Evolutionary conservation across 2,888 invertebrate genomes (phyloP).

Genomic region (Melangyna quadrimaculata): DNA sequence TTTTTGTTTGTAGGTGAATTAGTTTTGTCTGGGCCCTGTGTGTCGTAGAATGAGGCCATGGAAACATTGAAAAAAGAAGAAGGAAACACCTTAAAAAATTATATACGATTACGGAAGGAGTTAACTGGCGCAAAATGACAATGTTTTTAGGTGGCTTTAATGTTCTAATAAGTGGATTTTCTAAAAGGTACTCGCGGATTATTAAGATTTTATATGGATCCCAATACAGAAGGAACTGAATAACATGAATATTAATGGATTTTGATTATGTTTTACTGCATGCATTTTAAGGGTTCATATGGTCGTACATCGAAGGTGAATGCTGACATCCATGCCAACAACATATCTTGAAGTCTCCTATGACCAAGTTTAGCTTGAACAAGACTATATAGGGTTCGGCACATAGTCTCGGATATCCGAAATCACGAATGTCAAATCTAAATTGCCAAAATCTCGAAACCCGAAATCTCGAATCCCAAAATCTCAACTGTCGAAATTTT

Average conservation of each 20-base stretch:
- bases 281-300: too few species aligned
- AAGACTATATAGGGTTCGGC: too few species aligned
- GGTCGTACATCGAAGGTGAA: too few species aligned
- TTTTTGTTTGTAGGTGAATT: conserved; percentile 13
- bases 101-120: conserved; percentile 27
- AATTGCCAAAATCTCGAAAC: too few species aligned
- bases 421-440: too few species aligned
- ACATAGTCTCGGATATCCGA: too few species aligned
- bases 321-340: too few species aligned
- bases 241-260: neutral
- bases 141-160: conserved; percentile 20
- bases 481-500: too few species aligned
- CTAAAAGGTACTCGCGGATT: conserved; percentile 1
- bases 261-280: neutral
- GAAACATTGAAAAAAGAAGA: neutral
- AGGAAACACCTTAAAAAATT: conserved; percentile 17
- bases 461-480: too few species aligned
- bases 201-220: neutral
- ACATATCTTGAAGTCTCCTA: too few species aligned
- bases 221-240: neutral
- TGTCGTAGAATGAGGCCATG: conserved; percentile 2
- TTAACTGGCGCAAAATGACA: conserved; percentile 38
- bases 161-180: conserved; percentile 4
- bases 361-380: too few species aligned
- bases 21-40: conserved; percentile 32